Percentiles rank a stretch among this genome's conserved stretches.
phyloP scores from a whole-genome alignment of 2,888 invertebrate species.

The Rhogogaster chlorosoma region DNA sequence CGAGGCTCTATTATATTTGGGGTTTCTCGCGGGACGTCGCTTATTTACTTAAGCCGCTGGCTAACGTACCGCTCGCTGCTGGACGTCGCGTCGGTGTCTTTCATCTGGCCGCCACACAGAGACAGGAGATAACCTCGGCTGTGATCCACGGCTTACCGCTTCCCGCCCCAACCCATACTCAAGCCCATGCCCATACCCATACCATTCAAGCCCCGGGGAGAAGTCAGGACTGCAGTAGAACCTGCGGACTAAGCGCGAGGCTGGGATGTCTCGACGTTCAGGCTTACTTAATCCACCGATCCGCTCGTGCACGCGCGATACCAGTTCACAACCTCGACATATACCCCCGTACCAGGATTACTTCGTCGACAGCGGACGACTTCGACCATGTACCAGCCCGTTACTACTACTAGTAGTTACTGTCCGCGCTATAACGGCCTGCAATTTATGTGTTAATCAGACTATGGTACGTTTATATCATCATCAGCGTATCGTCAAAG shows the following conservation, averaged over 20 bases:
- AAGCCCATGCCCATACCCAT: background rate
- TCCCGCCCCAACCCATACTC: constrained; percentile 57
- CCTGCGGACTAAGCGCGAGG: background rate
- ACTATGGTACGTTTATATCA: background rate
- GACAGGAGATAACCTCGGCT: constrained; percentile 70
- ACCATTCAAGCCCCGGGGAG: background rate
- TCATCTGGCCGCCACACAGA: constrained; percentile 66
- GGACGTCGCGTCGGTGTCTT: constrained; percentile 72
- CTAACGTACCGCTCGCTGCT: constrained; percentile 73
- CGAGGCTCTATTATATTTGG: constrained; percentile 42
- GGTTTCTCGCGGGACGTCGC: constrained; percentile 63
- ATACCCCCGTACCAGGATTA: constrained; percentile 22
- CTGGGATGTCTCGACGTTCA: background rate
- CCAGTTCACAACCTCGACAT: background rate
- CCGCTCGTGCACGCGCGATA: constrained; percentile 37
- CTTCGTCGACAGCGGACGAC: constrained; percentile 25
- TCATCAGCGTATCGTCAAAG: background rate
- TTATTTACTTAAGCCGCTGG: constrained; percentile 73
- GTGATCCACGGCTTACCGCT: constrained; percentile 65
- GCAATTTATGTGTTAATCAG: constrained; percentile 23
- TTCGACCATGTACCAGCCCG: constrained; percentile 5
- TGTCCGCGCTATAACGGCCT: constrained; percentile 5
- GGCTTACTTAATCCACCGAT: constrained; percentile 13
- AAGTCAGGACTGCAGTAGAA: background rate
- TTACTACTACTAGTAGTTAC: constrained; percentile 18